Evolutionary conservation across 2,113 vertebrate genomes (phyloP).

Genomic region (Nothocercus julius): DNA sequence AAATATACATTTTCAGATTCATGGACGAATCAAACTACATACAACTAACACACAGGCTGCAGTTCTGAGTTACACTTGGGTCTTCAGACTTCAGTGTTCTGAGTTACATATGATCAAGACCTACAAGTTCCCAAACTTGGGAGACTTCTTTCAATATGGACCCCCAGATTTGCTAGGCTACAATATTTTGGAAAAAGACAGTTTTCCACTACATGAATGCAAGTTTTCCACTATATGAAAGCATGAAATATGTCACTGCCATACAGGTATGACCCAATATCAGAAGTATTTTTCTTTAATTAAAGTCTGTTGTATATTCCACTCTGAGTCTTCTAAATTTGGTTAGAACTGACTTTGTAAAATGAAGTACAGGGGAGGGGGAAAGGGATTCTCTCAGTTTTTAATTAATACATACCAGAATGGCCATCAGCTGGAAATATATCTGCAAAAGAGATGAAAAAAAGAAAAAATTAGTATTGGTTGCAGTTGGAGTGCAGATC

Average conservation of each 20-base stretch:
- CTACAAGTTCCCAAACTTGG: not conserved
- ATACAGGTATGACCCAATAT: not conserved
- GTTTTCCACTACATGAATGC: not conserved
- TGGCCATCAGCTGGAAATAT: conserved; percentile 31
- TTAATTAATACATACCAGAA: conserved; percentile 60
- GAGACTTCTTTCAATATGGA: not conserved
- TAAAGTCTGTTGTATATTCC: not conserved
- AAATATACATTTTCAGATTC: not conserved
- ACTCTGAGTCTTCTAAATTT: not conserved
- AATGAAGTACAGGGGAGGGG: not conserved
- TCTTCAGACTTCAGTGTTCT: not conserved
- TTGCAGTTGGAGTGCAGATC: conserved; percentile 5
- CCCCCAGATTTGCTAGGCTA: not conserved
- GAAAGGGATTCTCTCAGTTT: not conserved
- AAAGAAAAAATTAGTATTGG: not conserved
- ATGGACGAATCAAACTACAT: not conserved
- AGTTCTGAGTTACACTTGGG: not conserved
- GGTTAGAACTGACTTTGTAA: not conserved
- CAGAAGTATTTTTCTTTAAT: not conserved
- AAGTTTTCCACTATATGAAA: not conserved
- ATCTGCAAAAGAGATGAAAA: conserved; percentile 45
- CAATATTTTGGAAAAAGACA: not conserved
- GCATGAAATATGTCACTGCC: not conserved
- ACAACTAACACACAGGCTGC: not conserved
- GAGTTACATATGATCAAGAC: not conserved